phyloP scores from a whole-genome alignment of 2,113 vertebrate species.

The Nansenia antarctica region DNA sequence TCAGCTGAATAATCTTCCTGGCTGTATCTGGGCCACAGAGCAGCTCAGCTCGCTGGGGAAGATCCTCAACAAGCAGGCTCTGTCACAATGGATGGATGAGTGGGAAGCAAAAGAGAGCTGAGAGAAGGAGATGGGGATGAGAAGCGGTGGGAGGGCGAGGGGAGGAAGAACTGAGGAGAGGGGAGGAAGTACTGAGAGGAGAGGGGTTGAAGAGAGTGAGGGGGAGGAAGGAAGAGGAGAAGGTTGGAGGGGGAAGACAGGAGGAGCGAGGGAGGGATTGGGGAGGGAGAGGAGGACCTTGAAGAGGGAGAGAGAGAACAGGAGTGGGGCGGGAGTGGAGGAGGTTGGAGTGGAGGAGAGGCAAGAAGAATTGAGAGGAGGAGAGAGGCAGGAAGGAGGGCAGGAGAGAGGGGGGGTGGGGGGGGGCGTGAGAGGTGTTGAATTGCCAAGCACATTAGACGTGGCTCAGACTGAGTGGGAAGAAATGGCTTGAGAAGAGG shows the following conservation, averaged over 20 bases:
- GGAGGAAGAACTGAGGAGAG: neutral
- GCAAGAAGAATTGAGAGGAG: no score
- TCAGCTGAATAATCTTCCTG: conserved; percentile 29
- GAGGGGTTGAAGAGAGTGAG: neutral
- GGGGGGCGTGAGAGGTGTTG: neutral
- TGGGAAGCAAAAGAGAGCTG: neutral
- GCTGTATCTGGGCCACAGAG: conserved; percentile 27
- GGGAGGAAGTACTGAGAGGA: neutral
- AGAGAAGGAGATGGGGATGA: neutral
- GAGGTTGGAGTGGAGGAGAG: neutral
- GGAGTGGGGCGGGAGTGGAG: neutral
- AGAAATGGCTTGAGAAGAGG: no score
- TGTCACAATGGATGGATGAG: neutral
- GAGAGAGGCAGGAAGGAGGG: neutral
- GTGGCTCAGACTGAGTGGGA: neutral
- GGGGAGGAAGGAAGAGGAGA: no score
- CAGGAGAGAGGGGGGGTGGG: neutral
- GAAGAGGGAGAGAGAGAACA: neutral
- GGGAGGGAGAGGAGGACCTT: neutral
- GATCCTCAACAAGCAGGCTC: neutral
- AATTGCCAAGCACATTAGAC: neutral
- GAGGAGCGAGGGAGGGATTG: no score
- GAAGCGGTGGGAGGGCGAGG: no score
- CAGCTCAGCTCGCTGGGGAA: neutral
- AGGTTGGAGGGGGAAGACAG: no score